A percentile compares a stretch with the other conserved stretches of the same genome.
Evolutionary conservation across 1,140 invertebrate species (phyloP).

Genomic region (Neodiprion pinetum): DNA sequence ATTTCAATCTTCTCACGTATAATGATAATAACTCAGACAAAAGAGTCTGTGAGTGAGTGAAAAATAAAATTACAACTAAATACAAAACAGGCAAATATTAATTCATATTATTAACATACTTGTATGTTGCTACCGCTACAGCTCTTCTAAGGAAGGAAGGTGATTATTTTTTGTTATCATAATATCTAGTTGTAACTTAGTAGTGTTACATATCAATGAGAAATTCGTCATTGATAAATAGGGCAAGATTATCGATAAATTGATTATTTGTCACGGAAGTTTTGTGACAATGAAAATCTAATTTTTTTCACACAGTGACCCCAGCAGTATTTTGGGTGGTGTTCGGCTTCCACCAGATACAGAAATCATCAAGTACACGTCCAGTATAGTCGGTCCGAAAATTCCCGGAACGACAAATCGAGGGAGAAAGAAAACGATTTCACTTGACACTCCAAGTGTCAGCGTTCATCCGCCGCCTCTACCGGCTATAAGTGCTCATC

Average conservation of each 20-base stretch:
- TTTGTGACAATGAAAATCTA: slow-evolving; percentile 7
- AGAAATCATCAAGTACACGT: slow-evolving; percentile 89
- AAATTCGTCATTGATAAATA: not conserved
- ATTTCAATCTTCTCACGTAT: too few species aligned
- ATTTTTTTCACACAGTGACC: slow-evolving; percentile 68
- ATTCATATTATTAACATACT: not conserved
- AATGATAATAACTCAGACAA: too few species aligned
- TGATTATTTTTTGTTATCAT: slow-evolving; percentile 32
- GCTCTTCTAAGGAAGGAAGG: slow-evolving; percentile 55
- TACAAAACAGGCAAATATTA: too few species aligned
- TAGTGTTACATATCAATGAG: not conserved
- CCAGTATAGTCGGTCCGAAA: slow-evolving; percentile 83
- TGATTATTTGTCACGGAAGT: slow-evolving; percentile 10
- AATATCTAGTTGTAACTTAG: too few species aligned
- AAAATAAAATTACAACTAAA: too few species aligned
- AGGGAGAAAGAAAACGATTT: slow-evolving; percentile 86
- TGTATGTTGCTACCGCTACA: slow-evolving; percentile 29
- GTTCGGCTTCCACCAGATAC: slow-evolving; percentile 86
- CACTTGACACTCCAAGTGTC: slow-evolving; percentile 79
- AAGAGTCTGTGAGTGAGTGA: too few species aligned
- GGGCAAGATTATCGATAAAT: not conserved
- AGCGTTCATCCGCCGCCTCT: slow-evolving; percentile 65
- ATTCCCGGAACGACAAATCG: slow-evolving; percentile 81
- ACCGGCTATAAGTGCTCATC: slow-evolving; percentile 51
- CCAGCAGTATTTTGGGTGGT: slow-evolving; percentile 78